These are phyloP conservation scores for Folsomia manolachei DNA, from an alignment of 2,888 invertebrate genomes.

Conservation along the genomic window DNA sequence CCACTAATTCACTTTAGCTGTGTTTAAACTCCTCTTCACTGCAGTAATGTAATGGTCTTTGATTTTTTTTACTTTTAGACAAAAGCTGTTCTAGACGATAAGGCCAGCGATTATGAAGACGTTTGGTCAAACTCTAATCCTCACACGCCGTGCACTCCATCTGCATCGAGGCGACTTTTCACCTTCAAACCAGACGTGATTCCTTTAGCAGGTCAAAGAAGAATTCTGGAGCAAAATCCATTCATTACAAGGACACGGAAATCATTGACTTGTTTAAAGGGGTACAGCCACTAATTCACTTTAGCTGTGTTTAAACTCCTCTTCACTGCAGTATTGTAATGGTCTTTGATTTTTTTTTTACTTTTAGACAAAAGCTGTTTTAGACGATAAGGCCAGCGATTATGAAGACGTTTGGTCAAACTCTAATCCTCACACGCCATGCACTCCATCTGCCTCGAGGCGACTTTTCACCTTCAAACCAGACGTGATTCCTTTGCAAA, in stretches of 20 bases:
- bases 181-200: too few relatives aligned
- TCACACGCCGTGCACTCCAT: slow-evolving; percentile 35
- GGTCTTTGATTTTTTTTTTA: neutral
- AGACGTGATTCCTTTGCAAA: slow-evolving; percentile 43
- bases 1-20: too few relatives aligned
- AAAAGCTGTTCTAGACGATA: slow-evolving; percentile 64
- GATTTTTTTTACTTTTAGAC: slow-evolving; percentile 24
- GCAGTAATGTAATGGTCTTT: neutral
- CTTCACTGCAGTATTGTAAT: neutral
- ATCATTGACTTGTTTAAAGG: slow-evolving; percentile 49
- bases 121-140: slow-evolving; percentile 64
- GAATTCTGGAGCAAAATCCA: slow-evolving; percentile 42
- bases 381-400: slow-evolving; percentile 85
- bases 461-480: slow-evolving; percentile 50
- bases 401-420: slow-evolving; percentile 85
- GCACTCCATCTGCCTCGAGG: slow-evolving; percentile 42
- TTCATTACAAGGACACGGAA: slow-evolving; percentile 51
- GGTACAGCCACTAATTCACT: too few relatives aligned
- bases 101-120: slow-evolving; percentile 92
- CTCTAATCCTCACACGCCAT: slow-evolving; percentile 32
- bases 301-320: neutral
- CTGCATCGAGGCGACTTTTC: slow-evolving; percentile 45
- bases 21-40: neutral
- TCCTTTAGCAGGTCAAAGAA: slow-evolving; percentile 48
- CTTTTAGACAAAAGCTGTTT: slow-evolving; percentile 48